Evolutionary conservation across 2,888 invertebrate genomes (phyloP).

Genomic region (Parapristionchus giblindavisi): DNA sequence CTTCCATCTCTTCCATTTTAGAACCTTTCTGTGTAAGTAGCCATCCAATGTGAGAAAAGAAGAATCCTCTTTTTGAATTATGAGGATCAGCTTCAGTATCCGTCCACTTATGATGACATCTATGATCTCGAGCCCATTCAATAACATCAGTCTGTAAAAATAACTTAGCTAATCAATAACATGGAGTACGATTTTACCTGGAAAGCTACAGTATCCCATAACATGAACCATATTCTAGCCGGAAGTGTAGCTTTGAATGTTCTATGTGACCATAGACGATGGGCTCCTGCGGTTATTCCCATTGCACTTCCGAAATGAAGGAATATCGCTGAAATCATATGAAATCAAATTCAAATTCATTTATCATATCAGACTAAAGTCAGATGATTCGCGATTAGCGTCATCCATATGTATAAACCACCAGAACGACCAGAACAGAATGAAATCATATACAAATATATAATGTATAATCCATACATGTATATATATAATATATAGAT

Average conservation of each 20-base stretch:
- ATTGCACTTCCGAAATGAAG: conserved; percentile 76
- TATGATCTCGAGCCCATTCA: conserved; percentile 86
- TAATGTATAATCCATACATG: too few relatives aligned
- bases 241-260: conserved; percentile 90
- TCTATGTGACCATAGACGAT: conserved; percentile 91
- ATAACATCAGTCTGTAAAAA: conserved; percentile 80
- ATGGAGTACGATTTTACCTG: conserved; percentile 77
- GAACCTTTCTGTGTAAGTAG: conserved; percentile 82
- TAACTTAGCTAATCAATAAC: too few relatives aligned
- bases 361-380: too few relatives aligned
- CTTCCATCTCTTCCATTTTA: too few relatives aligned
- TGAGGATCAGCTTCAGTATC: conserved; percentile 94
- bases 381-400: too few relatives aligned
- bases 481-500: too few relatives aligned
- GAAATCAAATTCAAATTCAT: too few relatives aligned
- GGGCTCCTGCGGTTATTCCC: conserved; percentile 93
- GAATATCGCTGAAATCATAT: conserved; percentile 57
- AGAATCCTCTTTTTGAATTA: conserved; percentile 89
- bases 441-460: too few relatives aligned
- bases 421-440: too few relatives aligned
- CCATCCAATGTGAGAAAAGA: conserved; percentile 98
- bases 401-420: too few relatives aligned
- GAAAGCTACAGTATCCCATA: conserved; percentile 87
- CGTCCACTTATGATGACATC: conserved; percentile 88
- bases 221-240: conserved; percentile 81